phyloP scores from a whole-genome alignment of 1,140 invertebrate genomes.

The Coelopa frigida region DNA sequence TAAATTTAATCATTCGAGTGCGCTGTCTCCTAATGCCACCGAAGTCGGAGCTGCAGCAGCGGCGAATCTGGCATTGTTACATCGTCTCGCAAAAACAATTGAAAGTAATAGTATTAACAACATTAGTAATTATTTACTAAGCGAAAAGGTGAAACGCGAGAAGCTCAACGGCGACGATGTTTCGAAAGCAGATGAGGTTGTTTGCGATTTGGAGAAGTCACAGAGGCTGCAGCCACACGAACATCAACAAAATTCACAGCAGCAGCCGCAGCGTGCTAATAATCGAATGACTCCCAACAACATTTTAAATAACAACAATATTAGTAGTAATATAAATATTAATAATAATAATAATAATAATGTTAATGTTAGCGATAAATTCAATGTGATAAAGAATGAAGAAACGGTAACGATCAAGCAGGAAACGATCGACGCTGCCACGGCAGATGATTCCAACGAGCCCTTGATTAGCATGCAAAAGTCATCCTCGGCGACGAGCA shows the following conservation, averaged over 20 bases:
- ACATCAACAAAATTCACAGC: too few species aligned
- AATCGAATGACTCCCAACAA: constrained; percentile 1
- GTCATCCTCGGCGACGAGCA: constrained; percentile 11
- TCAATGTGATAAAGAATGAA: constrained; percentile 40
- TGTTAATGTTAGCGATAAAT: constrained; percentile 41
- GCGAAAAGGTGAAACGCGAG: constrained; percentile 17
- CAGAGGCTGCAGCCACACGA: too few species aligned
- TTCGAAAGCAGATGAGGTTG: constrained; percentile 4
- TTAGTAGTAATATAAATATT: constrained; percentile 41
- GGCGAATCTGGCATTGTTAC: neutral
- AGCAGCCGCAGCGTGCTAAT: neutral
- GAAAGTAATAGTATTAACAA: constrained; percentile 31
- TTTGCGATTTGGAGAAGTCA: too few species aligned
- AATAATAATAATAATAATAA: constrained; percentile 39
- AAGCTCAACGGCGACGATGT: constrained; percentile 11
- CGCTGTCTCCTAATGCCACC: constrained; percentile 2
- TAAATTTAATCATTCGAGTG: constrained; percentile 5
- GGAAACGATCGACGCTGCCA: constrained; percentile 31
- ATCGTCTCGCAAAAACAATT: constrained; percentile 23
- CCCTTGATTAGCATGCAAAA: constrained; percentile 36
- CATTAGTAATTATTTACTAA: constrained; percentile 6
- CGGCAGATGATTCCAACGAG: constrained; percentile 38
- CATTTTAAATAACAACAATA: constrained; percentile 26
- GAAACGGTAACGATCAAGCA: constrained; percentile 36
- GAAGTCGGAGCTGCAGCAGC: constrained; percentile 17